Percentiles rank a stretch among this genome's conserved stretches.
Evolutionary conservation across 2,797 vertebrate genomes (phyloP).

Genomic region (Taenioides sp.): DNA sequence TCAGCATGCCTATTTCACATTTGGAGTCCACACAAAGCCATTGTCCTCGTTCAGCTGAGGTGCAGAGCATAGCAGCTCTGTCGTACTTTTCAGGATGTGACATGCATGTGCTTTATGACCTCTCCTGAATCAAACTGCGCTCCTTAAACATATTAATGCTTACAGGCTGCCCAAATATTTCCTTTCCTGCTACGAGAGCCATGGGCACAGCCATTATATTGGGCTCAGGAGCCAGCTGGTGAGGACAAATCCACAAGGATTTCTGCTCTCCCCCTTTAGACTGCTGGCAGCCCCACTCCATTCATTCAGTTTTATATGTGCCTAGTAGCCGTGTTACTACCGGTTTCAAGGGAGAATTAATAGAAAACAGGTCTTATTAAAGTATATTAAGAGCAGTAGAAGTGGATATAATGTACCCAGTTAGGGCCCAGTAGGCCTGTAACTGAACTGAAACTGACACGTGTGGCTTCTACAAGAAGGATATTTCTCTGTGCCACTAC

Average conservation of each 20-base stretch:
- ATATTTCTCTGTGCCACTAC: slow-evolving; percentile 55
- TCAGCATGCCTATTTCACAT: slow-evolving; percentile 30
- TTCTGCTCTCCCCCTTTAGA: slow-evolving; percentile 61
- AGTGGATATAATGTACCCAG: slow-evolving; percentile 72
- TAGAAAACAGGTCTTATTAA: slow-evolving; percentile 82
- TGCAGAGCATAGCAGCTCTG: slow-evolving; percentile 43
- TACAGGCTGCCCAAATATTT: slow-evolving; percentile 68
- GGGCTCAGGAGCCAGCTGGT: slow-evolving; percentile 75
- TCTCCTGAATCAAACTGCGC: slow-evolving; percentile 62
- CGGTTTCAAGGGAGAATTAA: slow-evolving; percentile 82
- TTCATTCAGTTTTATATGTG: slow-evolving; percentile 81
- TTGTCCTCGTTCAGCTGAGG: slow-evolving; percentile 58
- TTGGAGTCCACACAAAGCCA: slow-evolving; percentile 71
- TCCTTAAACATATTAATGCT: slow-evolving; percentile 74
- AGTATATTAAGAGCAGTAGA: slow-evolving; percentile 72
- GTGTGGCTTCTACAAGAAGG: slow-evolving; percentile 61
- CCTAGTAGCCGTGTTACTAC: slow-evolving; percentile 81
- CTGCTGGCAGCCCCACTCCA: slow-evolving; percentile 74
- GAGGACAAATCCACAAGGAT: slow-evolving; percentile 74
- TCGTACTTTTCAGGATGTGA: slow-evolving; percentile 73
- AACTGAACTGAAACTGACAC: slow-evolving; percentile 69
- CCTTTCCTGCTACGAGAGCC: slow-evolving; percentile 72
- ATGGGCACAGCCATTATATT: slow-evolving; percentile 74
- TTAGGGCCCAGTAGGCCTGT: slow-evolving; percentile 71
- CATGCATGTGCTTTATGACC: slow-evolving; percentile 74